Evolutionary conservation across 2,797 vertebrate species (phyloP), one percentile per base, ranked within the genome.

Genomic region (Tragopan temminckii): DNA sequence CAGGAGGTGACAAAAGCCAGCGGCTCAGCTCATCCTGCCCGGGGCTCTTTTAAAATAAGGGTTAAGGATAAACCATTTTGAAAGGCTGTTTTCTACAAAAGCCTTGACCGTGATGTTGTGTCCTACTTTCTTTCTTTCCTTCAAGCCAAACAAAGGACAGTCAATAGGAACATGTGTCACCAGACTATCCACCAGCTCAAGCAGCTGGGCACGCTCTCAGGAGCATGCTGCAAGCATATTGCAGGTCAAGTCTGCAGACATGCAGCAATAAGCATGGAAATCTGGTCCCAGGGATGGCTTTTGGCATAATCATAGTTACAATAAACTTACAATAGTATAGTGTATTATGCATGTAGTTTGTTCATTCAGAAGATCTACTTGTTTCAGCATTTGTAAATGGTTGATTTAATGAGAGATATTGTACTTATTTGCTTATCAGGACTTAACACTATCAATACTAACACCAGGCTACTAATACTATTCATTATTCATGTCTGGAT

Each of bases 1-100:
- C 91, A 91, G 91, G 69, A 85, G n/a, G 35, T 89, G 76, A 80
- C 66, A 38, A 88, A 83, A 33, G 76, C 68, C 87, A 89, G 79
- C 9, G 58, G 38, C 85, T 94, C 92, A 85, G 91, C 27, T 52
- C 27, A 29, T 52, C 50, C 27, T 52, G 27, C 40, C 50, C 43
- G 58, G 25, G 58, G 18, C 29, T 78, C 25, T 75, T 10, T 78
- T 90, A 68, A 70, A 77, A 58, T 36, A 68, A 74, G 36, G 31
- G 3, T 7, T 21, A 17, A 5, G 21, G 43, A 19, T 38, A 23
- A 29, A 33, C n/a, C 11, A 3, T 43, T 88, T 57, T 38, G 46
- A 58, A 81, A 78, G 33, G 38, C 85, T 13, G 21, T 27, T 20
- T 82, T 78, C 69, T n/a, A 13, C 25, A 13, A 25, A 31, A 89